Evolutionary conservation across 2,113 vertebrate species (phyloP), one percentile per base, ranked within the genome.

Genomic region (Passer montanus): DNA sequence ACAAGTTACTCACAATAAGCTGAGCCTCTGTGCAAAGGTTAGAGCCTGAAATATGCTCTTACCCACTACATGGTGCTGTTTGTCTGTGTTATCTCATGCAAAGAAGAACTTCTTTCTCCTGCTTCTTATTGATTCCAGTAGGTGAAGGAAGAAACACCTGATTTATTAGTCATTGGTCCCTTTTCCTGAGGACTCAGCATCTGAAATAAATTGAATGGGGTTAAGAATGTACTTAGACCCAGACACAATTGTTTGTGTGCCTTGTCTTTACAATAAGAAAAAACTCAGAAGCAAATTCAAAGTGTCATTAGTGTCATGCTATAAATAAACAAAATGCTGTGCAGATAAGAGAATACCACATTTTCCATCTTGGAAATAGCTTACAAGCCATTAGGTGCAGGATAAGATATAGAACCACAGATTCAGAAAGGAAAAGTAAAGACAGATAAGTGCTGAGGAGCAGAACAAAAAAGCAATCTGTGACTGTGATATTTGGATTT

Each of bases 161-260:
- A 96, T 97, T 96, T 97, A 97, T 90, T 92, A 79, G 80, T 62
- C 46, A 33, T n/a, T 60, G 86, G 68, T 88, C 46, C 21, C 13
- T 33, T 30, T 91, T 89, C 69, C 74, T 72, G 78, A 89, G 66
- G 87, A 94, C 58, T 93, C 50, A 46, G 93, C 58, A 84, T 77
- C 74, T 83, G 84, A 95, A 96, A 84, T 93, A 84, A 94, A 93
- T 91, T 83, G 87, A 85, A 76, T 80, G 50, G 59, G 81, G 58
- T 93, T 95, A 87, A 77, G 60, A 86, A 77, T 11, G 43, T 91
- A 52, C 64, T 93, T 85, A 84, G 85, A 73, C 39, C 55, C 55
- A 91, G 82, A 82, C 60, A 58, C 47, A 67, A 91, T 70, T 90
- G 56, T 90, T 80, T 88, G 67, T 81, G 33, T 73, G 27, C 86